Percentiles rank a stretch among this genome's conserved stretches.
phyloP scores from a whole-genome alignment of 1,140 invertebrate genomes.

The Dreissena rostriformis region DNA sequence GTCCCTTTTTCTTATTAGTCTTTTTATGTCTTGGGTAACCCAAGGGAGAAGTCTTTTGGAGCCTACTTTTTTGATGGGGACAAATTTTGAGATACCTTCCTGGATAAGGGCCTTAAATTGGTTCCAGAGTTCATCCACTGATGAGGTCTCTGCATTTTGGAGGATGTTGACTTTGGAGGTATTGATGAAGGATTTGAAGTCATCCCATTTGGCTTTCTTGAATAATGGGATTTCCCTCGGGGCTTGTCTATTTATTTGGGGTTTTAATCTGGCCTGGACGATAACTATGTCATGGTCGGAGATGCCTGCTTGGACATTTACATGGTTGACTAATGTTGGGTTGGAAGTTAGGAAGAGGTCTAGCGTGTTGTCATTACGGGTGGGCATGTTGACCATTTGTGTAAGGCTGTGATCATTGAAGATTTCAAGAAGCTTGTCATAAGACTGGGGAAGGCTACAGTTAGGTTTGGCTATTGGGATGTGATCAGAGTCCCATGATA shows the following conservation, averaged over 20 bases:
- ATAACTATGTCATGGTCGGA: background rate
- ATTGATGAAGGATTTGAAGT: background rate
- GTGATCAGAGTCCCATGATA: background rate
- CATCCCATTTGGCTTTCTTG: background rate
- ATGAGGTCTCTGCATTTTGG: background rate
- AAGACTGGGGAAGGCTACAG: background rate
- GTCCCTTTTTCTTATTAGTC: background rate
- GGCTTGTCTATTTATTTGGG: background rate
- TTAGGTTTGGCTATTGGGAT: background rate
- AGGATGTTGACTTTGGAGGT: background rate
- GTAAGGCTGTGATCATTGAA: conserved; percentile 20
- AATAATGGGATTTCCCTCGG: background rate
- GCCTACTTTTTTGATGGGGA: background rate
- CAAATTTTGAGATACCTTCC: background rate
- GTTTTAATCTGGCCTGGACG: background rate
- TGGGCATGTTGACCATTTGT: conserved; percentile 23
- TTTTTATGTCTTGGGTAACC: background rate
- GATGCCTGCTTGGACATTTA: background rate
- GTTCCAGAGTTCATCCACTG: background rate
- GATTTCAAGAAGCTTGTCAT: conserved; percentile 18
- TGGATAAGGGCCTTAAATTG: background rate
- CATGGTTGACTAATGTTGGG: conserved; percentile 20
- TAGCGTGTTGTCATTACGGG: conserved; percentile 9
- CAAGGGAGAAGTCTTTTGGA: background rate
- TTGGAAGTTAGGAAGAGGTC: conserved; percentile 5